Base-by-base conservation (phyloP, 2,888 invertebrate genomes). In the Junonia oenone region DNA sequence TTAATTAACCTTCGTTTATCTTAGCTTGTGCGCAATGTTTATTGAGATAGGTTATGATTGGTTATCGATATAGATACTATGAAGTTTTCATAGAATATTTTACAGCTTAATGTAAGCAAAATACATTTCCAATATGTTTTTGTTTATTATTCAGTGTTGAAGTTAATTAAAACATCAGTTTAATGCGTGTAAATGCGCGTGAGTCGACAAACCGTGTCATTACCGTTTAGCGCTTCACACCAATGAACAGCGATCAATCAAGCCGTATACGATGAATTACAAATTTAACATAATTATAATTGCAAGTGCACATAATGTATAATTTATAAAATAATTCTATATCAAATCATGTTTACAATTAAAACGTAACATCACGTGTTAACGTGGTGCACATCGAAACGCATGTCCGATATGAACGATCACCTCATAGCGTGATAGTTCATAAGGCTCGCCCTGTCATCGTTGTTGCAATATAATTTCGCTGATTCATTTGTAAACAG, bases 191-290 rank as follows among this genome's bases (percentile, higher is more conserved):
- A n/a, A 17, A 29, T 31, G 11, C 9, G 26, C 15, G 9, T 48
- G 22, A 47, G 17, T 54, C n/a, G 22, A 6, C 40, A 11, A 13
- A 40, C 47, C 53, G 31, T 55, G 29, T 27, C 19, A 50, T 55
- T 37, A 43, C 8, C 9, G 29, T 15, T 46, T 53, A 53, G 43
- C 26, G 43, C 29, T 14, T 17, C 46, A 45, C 14, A 37, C 19
- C 27, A 2, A 4, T 38, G 47, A 53, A 31, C 29, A 13, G n/a
- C 43, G 43, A 43, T 43, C 22, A 26, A 43, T 26, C n/a, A 43
- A 43, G 26, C 43, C 22, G n/a, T 17, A 8, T 13, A 13, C 26
- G 22, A 43, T 26, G 13, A 26, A n/a, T 43, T 13, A 9, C 13
- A 15, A 2, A 5, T 14, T 6, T 35, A 13, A 35, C 13, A 35